phyloP scores from a whole-genome alignment of 2,797 vertebrate species.

The Cynodonichthys magdalenae region DNA sequence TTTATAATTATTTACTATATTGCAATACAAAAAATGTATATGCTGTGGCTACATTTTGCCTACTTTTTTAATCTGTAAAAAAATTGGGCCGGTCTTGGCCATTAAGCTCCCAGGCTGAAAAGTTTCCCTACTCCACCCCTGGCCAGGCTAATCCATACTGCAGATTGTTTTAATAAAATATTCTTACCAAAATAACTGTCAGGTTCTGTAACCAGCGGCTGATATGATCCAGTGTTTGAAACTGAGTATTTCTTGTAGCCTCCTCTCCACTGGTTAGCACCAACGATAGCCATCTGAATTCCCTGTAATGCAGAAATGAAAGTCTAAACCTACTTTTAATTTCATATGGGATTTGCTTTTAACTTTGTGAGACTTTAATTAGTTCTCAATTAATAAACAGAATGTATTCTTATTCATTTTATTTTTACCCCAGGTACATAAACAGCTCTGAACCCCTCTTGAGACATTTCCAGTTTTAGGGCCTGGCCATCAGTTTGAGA shows the following conservation, averaged over 20 bases:
- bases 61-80: too few relatives aligned
- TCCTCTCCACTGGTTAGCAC: conserved; percentile 77
- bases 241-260: conserved; percentile 49
- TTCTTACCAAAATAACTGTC: conserved; percentile 79
- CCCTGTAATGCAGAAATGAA: conserved; percentile 20
- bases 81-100: too few relatives aligned
- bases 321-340: neutral
- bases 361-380: neutral
- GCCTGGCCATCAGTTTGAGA: conserved; percentile 65
- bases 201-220: neutral
- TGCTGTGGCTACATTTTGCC: too few relatives aligned
- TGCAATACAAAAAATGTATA: too few relatives aligned
- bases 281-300: conserved; percentile 62
- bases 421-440: conserved; percentile 44
- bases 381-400: too few relatives aligned
- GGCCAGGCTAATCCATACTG: too few relatives aligned
- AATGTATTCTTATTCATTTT: neutral
- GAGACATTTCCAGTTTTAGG: conserved; percentile 77
- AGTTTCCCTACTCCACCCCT: too few relatives aligned
- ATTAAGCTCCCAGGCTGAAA: too few relatives aligned
- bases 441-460: conserved; percentile 74
- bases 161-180: neutral
- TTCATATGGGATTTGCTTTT: neutral
- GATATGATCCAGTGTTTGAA: fast-evolving
- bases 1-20: too few relatives aligned